These are phyloP conservation scores for Solenodon paradoxus DNA, from an alignment of 2,113 vertebrate genomes.

Conservation along the genomic window DNA sequence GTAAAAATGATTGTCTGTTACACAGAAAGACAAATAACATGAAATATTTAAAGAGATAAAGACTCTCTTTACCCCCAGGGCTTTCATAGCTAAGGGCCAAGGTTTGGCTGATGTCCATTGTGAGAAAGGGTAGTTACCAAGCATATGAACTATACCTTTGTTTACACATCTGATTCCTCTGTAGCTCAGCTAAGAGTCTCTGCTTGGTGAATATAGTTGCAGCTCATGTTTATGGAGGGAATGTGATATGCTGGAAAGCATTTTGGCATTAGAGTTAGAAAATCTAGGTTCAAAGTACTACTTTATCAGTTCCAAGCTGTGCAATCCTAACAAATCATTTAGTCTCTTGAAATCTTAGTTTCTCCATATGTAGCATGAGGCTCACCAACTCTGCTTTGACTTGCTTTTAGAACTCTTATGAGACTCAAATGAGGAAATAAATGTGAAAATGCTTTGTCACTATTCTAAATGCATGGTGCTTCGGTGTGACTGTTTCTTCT, in stretches of 20 bases:
- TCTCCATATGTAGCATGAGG: conserved; percentile 39
- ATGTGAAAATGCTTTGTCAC: background rate
- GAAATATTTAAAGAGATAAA: conserved; percentile 49
- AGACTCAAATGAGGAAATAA: background rate
- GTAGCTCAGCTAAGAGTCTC: background rate
- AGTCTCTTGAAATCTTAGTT: conserved; percentile 46
- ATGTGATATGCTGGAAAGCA: conserved; percentile 40
- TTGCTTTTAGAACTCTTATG: background rate
- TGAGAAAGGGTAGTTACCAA: background rate
- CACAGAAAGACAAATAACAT: conserved; percentile 42
- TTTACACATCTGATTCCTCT: conserved; percentile 46
- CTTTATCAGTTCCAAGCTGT: conserved; percentile 66
- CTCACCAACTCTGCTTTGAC: background rate
- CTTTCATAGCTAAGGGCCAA: background rate
- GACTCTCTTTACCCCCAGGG: background rate
- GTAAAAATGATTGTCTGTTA: conserved; percentile 62
- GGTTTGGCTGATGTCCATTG: background rate
- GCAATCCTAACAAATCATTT: conserved; percentile 53
- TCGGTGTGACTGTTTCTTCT: background rate
- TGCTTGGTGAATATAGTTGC: conserved; percentile 8
- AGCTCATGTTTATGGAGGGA: conserved; percentile 58
- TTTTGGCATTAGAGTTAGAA: conserved; percentile 56
- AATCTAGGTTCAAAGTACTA: conserved; percentile 42
- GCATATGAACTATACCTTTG: background rate
- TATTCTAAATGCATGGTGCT: background rate